Evolutionary conservation across 2,888 invertebrate genomes (phyloP).

Genomic region (Dasysyrphus tricinctus): DNA sequence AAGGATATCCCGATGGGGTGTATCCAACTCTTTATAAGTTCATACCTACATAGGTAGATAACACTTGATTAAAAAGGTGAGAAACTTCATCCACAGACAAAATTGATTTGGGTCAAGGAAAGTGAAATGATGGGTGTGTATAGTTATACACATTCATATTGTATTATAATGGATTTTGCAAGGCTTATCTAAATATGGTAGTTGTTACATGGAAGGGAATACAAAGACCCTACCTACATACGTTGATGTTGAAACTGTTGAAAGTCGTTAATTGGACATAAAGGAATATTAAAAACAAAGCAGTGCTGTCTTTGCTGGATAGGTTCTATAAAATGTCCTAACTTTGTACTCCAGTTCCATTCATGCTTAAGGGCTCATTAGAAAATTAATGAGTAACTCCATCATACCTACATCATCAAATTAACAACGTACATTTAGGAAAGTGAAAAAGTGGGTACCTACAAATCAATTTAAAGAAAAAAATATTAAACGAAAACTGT

Average conservation of each 20-base stretch:
- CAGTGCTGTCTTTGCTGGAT: no score
- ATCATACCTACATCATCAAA: no score
- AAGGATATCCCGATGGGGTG: slow-evolving; percentile 36
- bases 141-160: no score
- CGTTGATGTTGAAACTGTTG: not conserved
- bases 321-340: no score
- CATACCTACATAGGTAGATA: not conserved
- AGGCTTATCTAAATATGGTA: slow-evolving; percentile 16
- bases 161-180: slow-evolving; percentile 9
- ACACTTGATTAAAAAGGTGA: slow-evolving; percentile 4
- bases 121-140: slow-evolving; percentile 36
- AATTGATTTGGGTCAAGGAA: slow-evolving; percentile 62
- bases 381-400: no score
- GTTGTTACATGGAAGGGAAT: not conserved
- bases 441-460: no score
- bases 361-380: no score
- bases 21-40: slow-evolving; percentile 4
- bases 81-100: not conserved
- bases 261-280: not conserved
- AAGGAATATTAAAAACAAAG: not conserved
- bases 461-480: no score
- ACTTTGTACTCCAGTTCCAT: no score
- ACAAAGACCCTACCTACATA: not conserved
- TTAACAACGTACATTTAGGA: no score
- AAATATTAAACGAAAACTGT: no score